phyloP scores from a whole-genome alignment of 53 echinoderm and acorn worm species.

The Pentamera pediparva region DNA sequence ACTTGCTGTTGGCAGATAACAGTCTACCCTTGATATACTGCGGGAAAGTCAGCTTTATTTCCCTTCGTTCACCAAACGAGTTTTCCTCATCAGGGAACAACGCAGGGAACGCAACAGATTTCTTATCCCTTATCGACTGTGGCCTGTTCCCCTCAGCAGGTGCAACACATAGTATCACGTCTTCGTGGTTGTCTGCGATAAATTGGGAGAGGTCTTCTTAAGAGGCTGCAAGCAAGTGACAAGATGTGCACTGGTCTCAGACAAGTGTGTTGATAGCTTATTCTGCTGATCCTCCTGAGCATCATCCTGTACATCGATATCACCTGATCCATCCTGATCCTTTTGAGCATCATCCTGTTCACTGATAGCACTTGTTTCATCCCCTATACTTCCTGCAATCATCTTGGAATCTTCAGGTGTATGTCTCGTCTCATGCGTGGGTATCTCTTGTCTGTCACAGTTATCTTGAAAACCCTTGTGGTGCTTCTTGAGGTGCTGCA shows the following conservation, averaged over 20 bases:
- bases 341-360: too few species aligned
- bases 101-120: slow-evolving; percentile 47
- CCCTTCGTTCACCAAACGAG: slow-evolving; percentile 42
- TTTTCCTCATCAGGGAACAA: slow-evolving; percentile 58
- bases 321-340: too few species aligned
- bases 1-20: slow-evolving; percentile 60
- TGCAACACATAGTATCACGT: slow-evolving; percentile 47
- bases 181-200: slow-evolving; percentile 32
- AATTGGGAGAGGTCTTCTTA: slow-evolving; percentile 46
- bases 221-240: slow-evolving; percentile 50
- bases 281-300: too few species aligned
- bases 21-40: slow-evolving; percentile 58
- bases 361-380: too few species aligned
- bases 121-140: slow-evolving; percentile 34
- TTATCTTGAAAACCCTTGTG: too few species aligned
- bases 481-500: too few species aligned
- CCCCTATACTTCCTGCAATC: too few species aligned
- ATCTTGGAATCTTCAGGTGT: too few species aligned
- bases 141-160: slow-evolving; percentile 61
- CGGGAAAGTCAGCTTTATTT: slow-evolving; percentile 33
- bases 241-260: slow-evolving; percentile 15
- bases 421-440: too few species aligned
- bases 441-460: too few species aligned
- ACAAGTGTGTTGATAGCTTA: too few species aligned
- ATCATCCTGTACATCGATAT: too few species aligned